Conservation (phyloP, 2,113 vertebrate species). For the Saimiri boliviensis region DNA sequence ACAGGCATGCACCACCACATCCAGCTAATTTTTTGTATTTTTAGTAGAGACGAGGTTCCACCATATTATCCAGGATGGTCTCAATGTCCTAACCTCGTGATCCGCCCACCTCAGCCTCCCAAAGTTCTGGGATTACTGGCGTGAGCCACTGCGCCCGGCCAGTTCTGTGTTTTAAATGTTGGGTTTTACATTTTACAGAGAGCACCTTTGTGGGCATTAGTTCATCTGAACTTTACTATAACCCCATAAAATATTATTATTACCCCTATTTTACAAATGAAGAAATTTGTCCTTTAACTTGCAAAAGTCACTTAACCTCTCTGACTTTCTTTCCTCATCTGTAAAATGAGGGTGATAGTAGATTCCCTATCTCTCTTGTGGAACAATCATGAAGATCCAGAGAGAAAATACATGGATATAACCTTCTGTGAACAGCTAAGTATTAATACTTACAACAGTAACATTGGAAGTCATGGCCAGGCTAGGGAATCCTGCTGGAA, state of each 20-base stretch:
- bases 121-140: too few relatives aligned
- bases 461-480: not conserved
- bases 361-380: not conserved
- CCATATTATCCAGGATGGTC: too few relatives aligned
- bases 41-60: too few relatives aligned
- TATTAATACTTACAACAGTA: not conserved
- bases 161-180: not conserved
- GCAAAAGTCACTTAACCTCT: not conserved
- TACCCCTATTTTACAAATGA: not conserved
- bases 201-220: not conserved
- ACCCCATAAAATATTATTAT: not conserved
- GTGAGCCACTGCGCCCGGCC: too few relatives aligned
- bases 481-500: not conserved
- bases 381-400: not conserved
- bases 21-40: too few relatives aligned
- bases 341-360: not conserved
- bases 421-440: not conserved
- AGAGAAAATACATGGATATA: constrained; percentile 21
- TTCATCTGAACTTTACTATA: not conserved
- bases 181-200: constrained; percentile 5
- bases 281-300: constrained; percentile 24
- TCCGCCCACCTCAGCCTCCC: too few relatives aligned
- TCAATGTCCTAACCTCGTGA: too few relatives aligned
- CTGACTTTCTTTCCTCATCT: constrained; percentile 25
- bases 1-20: too few relatives aligned